Base-by-base conservation (phyloP, 2,797 vertebrate species). In the Pagetopsis macropterus region DNA sequence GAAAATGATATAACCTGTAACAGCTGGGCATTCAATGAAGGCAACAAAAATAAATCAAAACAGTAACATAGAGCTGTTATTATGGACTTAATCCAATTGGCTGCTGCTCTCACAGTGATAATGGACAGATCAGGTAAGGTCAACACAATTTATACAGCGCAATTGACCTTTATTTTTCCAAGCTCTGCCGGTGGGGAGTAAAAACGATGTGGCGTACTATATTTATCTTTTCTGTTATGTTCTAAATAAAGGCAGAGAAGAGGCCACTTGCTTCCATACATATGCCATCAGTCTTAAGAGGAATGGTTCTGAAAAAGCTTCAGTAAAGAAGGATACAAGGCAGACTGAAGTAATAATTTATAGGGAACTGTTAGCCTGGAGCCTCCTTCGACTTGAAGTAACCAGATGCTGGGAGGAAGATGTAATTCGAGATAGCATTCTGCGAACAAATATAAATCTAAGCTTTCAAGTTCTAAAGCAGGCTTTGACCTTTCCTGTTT, bases 121-220 rank as follows among this genome's bases (percentile, higher is more conserved):
- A 82, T 50, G 48, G 64, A 19, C 37, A 48, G 50, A 73, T 70
- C 65, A 71, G 59, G 56, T 64, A 15, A 71, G 75, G 50, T 75
- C 78, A 78, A 40, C 14, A 44, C n/a, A 45, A 44, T 67, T 77
- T 63, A 67, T 72, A 52, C 21, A 56, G 64, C 70, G 44, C 14
- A 40, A 51, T 71, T 81, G 77, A 81, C 76, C 76, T 72, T 64
- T 46, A 78, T 84, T 77, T 69, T 40, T 56, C 33, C 37, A 27
- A 4, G 59, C 9, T 63, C 31, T 55, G 31, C 21, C 52, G 44
- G 57, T 41, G 6, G 21, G 15, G 46, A 69, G 58, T 19, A 68
- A 68, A 75, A 61, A 9, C 0, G 0, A 41, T n/a, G 16, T 21
- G 48, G 44, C 19, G 31, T 37, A 61, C 59, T 57, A 50, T 51